Conservation (phyloP, 1,140 invertebrate genomes). For the Listronotus bonariensis region DNA sequence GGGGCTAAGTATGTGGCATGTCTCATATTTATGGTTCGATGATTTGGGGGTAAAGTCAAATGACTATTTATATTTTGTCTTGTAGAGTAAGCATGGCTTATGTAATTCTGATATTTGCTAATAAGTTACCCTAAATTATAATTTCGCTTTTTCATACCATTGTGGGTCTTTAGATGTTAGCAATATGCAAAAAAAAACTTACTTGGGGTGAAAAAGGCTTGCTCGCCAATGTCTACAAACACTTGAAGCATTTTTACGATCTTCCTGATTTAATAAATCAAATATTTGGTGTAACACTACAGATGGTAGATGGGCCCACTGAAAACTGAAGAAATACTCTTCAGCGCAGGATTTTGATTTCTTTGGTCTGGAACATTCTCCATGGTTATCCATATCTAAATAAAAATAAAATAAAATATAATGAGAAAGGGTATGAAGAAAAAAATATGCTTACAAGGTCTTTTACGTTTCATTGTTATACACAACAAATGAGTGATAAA, state of each 20-base stretch:
- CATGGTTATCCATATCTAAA: constrained; percentile 43
- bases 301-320: constrained; percentile 50
- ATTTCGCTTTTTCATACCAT: too few species aligned
- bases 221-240: constrained; percentile 53
- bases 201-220: constrained; percentile 52
- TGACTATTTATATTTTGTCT: too few species aligned
- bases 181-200: constrained; percentile 24
- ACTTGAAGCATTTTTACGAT: constrained; percentile 51
- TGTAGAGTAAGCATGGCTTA: too few species aligned
- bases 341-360: constrained; percentile 40
- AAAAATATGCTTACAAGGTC: not conserved
- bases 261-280: constrained; percentile 44
- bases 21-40: too few species aligned
- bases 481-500: not conserved
- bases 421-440: not conserved
- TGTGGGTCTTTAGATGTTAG: too few species aligned
- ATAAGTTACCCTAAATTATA: too few species aligned
- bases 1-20: too few species aligned
- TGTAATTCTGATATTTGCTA: too few species aligned
- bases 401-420: constrained; percentile 4
- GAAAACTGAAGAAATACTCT: constrained; percentile 11
- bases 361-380: constrained; percentile 43
- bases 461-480: constrained; percentile 6
- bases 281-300: constrained; percentile 52
- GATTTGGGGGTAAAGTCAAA: too few species aligned